These are phyloP conservation scores for Opisthograptis luteolata DNA, from an alignment of 2,888 invertebrate genomes.

Conservation along the genomic window DNA sequence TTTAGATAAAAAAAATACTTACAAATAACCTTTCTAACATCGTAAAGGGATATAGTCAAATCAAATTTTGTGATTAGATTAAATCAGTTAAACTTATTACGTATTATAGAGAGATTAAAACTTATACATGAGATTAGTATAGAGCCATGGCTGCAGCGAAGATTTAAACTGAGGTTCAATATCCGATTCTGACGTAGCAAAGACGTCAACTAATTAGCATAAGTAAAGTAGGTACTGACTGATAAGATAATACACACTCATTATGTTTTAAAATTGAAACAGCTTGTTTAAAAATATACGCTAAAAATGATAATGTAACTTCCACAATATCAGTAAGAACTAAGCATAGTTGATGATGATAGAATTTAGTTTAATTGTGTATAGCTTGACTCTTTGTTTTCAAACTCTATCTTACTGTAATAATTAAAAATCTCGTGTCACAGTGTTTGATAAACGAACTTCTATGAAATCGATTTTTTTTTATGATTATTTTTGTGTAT, in stretches of 20 bases:
- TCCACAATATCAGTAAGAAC: neutral
- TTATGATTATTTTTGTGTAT: too few species aligned
- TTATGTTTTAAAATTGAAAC: constrained; percentile 16
- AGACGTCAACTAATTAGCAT: constrained; percentile 39
- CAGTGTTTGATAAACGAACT: too few species aligned
- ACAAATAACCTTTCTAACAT: too few species aligned
- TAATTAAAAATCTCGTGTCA: too few species aligned
- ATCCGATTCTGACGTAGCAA: constrained; percentile 49
- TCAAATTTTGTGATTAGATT: neutral
- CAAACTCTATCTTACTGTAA: too few species aligned
- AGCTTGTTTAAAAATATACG: neutral
- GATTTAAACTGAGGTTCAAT: constrained; percentile 54
- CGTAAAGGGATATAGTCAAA: too few species aligned
- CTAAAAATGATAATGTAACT: neutral
- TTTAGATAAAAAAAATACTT: too few species aligned
- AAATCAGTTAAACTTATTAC: neutral
- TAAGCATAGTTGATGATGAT: neutral
- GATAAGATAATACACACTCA: constrained; percentile 40
- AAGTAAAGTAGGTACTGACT: too few species aligned
- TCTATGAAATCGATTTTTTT: too few species aligned
- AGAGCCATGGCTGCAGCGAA: constrained; percentile 36
- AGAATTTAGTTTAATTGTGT: neutral
- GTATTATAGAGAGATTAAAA: constrained; percentile 19
- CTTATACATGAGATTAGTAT: constrained; percentile 44
- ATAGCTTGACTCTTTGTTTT: too few species aligned